Evolutionary conservation across 2,113 vertebrate species (phyloP).

Genomic region (Naja naja): DNA sequence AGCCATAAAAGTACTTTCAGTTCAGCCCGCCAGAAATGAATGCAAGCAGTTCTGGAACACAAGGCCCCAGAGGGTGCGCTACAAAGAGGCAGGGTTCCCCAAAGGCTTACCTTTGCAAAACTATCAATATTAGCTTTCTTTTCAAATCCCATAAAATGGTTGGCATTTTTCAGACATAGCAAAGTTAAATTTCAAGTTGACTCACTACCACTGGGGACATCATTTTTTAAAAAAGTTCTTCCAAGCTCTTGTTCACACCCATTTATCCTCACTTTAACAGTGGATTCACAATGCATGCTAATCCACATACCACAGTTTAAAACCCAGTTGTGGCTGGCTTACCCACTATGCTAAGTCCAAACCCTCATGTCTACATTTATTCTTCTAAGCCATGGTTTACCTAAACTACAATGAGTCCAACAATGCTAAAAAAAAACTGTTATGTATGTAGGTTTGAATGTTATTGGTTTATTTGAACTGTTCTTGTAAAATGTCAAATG

Average conservation of each 20-base stretch:
- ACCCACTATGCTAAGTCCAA: neutral
- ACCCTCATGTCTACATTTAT: neutral
- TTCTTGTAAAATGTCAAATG: too few relatives aligned
- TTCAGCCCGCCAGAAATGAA: neutral
- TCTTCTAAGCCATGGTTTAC: neutral
- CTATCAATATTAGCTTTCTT: neutral
- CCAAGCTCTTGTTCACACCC: neutral
- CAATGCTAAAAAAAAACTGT: neutral
- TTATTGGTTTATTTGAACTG: too few relatives aligned
- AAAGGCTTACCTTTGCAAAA: neutral
- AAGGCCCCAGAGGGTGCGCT: neutral
- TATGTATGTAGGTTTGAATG: too few relatives aligned
- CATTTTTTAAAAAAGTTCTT: neutral
- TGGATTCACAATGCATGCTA: neutral
- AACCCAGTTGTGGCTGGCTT: neutral
- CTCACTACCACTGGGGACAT: neutral
- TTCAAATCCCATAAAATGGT: neutral
- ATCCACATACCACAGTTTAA: neutral
- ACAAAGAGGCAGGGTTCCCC: neutral
- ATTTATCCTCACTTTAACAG: neutral
- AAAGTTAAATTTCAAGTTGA: neutral
- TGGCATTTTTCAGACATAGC: neutral
- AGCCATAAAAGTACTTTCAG: conserved; percentile 79
- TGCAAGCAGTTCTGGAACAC: neutral
- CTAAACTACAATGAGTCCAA: neutral